Percentiles rank a stretch among this genome's conserved stretches.
These are phyloP conservation scores for Vicugna pacos DNA, from an alignment of 2,113 vertebrate genomes.

Conservation along the genomic window DNA sequence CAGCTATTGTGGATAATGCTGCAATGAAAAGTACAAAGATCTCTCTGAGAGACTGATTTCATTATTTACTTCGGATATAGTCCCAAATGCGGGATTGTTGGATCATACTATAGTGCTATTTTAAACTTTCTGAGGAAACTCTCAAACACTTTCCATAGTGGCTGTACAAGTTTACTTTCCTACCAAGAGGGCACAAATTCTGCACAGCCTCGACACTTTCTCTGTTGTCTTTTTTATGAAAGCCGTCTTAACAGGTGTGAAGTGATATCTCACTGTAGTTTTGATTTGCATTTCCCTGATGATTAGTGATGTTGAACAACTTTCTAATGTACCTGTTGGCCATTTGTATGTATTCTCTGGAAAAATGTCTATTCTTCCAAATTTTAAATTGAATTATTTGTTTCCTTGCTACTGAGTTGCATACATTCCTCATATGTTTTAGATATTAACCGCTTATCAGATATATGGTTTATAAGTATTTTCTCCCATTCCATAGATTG, in stretches of 20 bases:
- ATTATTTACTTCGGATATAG: neutral
- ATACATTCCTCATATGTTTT: neutral
- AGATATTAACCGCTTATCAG: neutral
- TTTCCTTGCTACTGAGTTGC: neutral
- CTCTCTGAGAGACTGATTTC: neutral
- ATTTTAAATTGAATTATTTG: neutral
- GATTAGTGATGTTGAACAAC: neutral
- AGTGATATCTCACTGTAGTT: neutral
- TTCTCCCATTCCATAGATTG: neutral
- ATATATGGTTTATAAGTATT: neutral
- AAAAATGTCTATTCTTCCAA: neutral
- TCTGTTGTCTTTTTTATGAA: neutral
- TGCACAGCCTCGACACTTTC: neutral
- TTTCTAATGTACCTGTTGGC: no score
- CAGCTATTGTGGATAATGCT: no score
- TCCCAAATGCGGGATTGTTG: neutral
- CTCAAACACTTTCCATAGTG: neutral
- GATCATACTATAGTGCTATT: neutral
- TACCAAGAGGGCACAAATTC: neutral
- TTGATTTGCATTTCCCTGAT: neutral
- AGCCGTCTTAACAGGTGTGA: neutral
- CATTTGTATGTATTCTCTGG: neutral
- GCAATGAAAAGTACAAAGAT: neutral
- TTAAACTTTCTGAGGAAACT: neutral
- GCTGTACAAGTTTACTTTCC: neutral